Evolutionary conservation across 2,888 invertebrate species (phyloP), one percentile per base, ranked within the genome.

Genomic region (Lepeophtheirus nordmannii): DNA sequence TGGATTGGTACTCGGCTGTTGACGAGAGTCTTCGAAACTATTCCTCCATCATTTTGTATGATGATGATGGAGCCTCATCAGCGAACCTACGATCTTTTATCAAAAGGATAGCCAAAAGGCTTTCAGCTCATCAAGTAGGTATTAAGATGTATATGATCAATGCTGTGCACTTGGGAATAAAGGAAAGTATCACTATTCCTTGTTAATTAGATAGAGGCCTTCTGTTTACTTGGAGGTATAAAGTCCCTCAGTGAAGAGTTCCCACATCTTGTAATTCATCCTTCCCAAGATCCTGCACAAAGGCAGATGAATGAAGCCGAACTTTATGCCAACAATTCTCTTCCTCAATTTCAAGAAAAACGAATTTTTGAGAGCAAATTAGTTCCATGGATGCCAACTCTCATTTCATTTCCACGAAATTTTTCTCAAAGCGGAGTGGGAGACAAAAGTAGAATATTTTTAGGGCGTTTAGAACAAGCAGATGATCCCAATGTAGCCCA

Each of bases 371-470:
- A 58, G 23, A 58, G 58, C 14, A 58, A 23, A 14, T 22, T 7
- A 30, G 30, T 62, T 11, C 40, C 62, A n/a, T 62, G 62, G 62
- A 62, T 62, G 62, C 62, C 62, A n/a, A 62, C 39, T 39, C 9
- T 41, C 40, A 62, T 62, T 20, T 39, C 53, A 14, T 30, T 46
- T 46, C 53, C 53, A 46, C 14, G 53, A 46, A 14, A n/a, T 17
- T n/a, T 17, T 8, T n/a, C 53, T 17, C 14, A 14, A 46, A 5
- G 8, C 53, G 53, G n/a, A 14, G 53, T 46, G 17, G 53, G 53
- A 1, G n/a, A 39, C 2, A 41, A 38, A 11, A 23, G 20, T 11
- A 20, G 20, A 38, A 17, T 62, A 11, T 62, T 62, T 40, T 23
- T 62, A 17, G 62, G 62, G 8, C 12, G n/a, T n/a, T 17, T 39